Evolutionary conservation across 2,113 vertebrate genomes (phyloP).

Genomic region (Triplophysa tibetana): DNA sequence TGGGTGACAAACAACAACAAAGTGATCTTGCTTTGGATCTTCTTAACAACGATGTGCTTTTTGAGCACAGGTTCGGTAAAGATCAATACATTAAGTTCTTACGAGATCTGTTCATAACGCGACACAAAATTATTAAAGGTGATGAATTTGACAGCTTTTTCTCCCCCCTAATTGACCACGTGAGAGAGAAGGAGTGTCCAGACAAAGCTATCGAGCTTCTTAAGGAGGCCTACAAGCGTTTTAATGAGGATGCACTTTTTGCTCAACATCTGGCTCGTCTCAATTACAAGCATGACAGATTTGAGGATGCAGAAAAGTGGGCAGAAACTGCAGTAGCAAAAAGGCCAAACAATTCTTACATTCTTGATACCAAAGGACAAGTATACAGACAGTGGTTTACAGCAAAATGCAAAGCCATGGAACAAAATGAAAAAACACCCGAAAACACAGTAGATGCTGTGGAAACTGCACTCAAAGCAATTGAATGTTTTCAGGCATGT

Average conservation of each 20-base stretch:
- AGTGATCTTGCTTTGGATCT: slow-evolving; percentile 74
- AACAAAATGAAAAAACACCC: slow-evolving; percentile 44
- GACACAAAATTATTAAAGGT: slow-evolving; percentile 74
- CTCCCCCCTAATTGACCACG: slow-evolving; percentile 79
- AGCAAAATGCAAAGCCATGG: slow-evolving; percentile 65
- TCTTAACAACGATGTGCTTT: slow-evolving; percentile 70
- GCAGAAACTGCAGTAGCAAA: slow-evolving; percentile 69
- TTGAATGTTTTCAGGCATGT: slow-evolving; percentile 76
- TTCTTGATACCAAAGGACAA: slow-evolving; percentile 83
- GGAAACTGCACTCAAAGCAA: slow-evolving; percentile 73
- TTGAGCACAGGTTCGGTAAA: slow-evolving; percentile 78
- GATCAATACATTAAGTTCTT: slow-evolving; percentile 73
- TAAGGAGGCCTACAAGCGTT: slow-evolving; percentile 67
- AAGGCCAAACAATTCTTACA: slow-evolving; percentile 76
- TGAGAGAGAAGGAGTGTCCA: slow-evolving; percentile 64
- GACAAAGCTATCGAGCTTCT: slow-evolving; percentile 75
- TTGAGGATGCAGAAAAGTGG: slow-evolving; percentile 76
- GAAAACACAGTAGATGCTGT: slow-evolving; percentile 65
- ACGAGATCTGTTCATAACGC: slow-evolving; percentile 75
- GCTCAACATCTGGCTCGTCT: slow-evolving; percentile 82
- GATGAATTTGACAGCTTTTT: slow-evolving; percentile 75
- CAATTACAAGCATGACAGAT: slow-evolving; percentile 74
- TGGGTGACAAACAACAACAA: slow-evolving; percentile 63
- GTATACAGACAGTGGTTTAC: slow-evolving; percentile 79
- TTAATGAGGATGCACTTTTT: slow-evolving; percentile 75